Evolutionary conservation across 2,113 vertebrate species (phyloP), one percentile per base, ranked within the genome.

Genomic region (Spheniscus mendiculus): DNA sequence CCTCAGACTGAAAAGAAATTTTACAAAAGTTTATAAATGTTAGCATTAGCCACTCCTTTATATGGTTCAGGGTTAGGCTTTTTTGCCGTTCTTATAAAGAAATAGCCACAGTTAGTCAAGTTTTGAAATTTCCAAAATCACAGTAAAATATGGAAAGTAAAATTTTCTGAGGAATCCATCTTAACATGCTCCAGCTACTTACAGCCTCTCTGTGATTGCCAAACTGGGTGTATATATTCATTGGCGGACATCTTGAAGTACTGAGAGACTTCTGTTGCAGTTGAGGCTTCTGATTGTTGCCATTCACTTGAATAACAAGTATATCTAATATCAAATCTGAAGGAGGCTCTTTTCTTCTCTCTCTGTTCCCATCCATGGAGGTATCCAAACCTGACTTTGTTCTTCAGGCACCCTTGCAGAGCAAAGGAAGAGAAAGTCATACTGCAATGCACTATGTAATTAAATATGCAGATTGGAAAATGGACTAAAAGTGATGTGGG

Each of bases 221-320:
- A 5, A 2, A 25, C 12, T 29, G 32, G 18, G 9, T 0, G 0
- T 40, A 12, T 32, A 1, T 38, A 15, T 50, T 90, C 53, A 25
- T 25, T 86, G 58, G 36, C 23, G 17, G 71, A 42, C 11, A n/a
- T 66, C 42, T 38, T 77, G 45, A 66, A 66, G 10, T 53, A 30
- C n/a, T 20, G 50, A 81, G 62, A 62, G 36, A 27, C n/a, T 87
- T 50, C 13, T 58, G 13, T 40, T 65, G n/a, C 30, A 25, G 3
- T 21, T 79, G 23, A 63, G 53, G 58, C n/a, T 79, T 93, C 78
- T 42, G 47, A 4, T 36, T 70, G 26, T 58, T 71, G 50, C 27
- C 50, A 25, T 95, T 91, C 29, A 12, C 56, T 59, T 83, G 55
- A 55, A 30, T 74, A 78, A n/a, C 10, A 50, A 44, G 6, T 62